Conservation (phyloP, 2,113 vertebrate species). For the Indri indri region DNA sequence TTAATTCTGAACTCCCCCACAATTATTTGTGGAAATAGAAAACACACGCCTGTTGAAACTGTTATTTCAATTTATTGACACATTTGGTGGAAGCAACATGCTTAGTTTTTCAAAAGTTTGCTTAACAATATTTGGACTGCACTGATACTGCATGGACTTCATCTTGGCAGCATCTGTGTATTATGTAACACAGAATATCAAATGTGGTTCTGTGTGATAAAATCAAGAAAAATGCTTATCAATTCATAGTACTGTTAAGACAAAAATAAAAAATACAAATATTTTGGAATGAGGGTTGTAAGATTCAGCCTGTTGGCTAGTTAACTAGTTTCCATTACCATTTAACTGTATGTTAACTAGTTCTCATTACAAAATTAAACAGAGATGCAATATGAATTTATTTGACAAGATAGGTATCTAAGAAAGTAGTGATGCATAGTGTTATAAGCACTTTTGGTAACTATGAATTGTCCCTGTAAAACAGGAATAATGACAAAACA, state of each 20-base stretch:
- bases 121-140: constrained; percentile 33
- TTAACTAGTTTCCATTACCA: background rate
- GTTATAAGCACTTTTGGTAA: background rate
- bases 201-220: background rate
- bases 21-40: constrained; percentile 53
- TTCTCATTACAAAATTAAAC: background rate
- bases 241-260: background rate
- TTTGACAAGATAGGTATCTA: background rate
- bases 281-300: background rate
- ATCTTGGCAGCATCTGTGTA: background rate
- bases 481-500: background rate
- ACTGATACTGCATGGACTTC: constrained; percentile 19
- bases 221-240: background rate
- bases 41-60: constrained; percentile 1
- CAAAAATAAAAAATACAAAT: background rate
- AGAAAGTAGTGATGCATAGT: background rate
- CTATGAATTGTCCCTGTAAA: background rate
- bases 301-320: background rate
- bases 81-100: constrained; percentile 33
- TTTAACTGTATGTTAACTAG: background rate
- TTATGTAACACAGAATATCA: constrained; percentile 34
- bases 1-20: background rate
- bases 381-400: background rate
- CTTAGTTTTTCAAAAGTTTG: constrained; percentile 37
- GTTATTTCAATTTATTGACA: constrained; percentile 52